phyloP scores from a whole-genome alignment of 1,140 invertebrate species.

The Myzus persicae region DNA sequence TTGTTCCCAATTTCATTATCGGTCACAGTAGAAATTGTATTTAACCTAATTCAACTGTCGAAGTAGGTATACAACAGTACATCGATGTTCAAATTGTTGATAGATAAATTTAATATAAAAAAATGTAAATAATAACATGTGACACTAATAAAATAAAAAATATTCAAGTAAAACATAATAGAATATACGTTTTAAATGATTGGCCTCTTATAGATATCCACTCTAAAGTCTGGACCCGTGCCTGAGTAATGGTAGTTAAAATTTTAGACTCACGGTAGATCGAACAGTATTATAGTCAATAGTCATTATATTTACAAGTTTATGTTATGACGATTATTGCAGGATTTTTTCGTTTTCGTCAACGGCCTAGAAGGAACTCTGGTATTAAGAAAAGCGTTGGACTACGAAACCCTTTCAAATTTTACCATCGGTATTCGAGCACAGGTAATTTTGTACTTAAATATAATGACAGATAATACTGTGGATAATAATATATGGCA shows the following conservation, averaged over 20 bases:
- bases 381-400: conserved; percentile 79
- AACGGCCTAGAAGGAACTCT: conserved; percentile 87
- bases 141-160: neutral
- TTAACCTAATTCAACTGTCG: neutral
- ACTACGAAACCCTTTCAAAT: conserved; percentile 82
- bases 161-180: neutral
- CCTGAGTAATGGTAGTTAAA: neutral
- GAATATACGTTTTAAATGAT: neutral
- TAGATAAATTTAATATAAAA: neutral
- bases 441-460: conserved; percentile 65
- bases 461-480: neutral
- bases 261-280: neutral
- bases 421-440: conserved; percentile 83
- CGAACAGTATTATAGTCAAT: neutral
- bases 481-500: neutral
- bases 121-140: neutral
- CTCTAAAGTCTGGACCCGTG: neutral
- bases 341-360: conserved; percentile 83
- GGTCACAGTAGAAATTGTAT: neutral
- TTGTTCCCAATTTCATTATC: neutral
- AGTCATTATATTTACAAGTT: neutral
- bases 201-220: neutral
- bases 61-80: neutral
- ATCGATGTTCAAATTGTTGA: neutral
- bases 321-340: conserved; percentile 59